Base-by-base conservation (phyloP, 1,140 invertebrate species). In the Anagrus nilaparvatae region DNA sequence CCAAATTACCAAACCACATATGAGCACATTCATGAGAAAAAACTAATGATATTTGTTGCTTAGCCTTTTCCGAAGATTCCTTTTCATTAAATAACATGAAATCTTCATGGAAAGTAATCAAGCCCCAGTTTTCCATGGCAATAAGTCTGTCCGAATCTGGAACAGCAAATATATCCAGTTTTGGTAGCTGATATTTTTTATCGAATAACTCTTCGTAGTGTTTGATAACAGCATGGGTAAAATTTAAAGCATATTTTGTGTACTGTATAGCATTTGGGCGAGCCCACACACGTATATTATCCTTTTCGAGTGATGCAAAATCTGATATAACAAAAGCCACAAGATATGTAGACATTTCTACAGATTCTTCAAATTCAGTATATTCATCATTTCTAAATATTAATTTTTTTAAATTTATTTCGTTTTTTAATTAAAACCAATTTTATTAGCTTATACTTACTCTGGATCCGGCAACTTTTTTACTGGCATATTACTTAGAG, bases 11-110 rank as follows among this genome's bases (percentile, higher is more conserved):
- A 54, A 85, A 85, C 82, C 82, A 86, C 52, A 83, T 79, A 69
- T 92, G 89, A 0, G 84, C 78, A 13, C 93, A 56, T 61, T 93
- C 89, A 56, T 93, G 89, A 0, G 82, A 75, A 16, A 92, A 71
- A 13, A 84, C 73, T 52, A 64, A 74, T 0, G 79, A 78, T 4
- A 88, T 77, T 4, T 65, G 59, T 31, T 81, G 75, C 50, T 81
- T 77, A 21, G 73, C 69, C 53, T 21, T 58, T 2, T 61, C 56
- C 0, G 73, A 68, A 0, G 75, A 73, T 12, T 77, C 72, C 2
- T 71, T 61, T 2, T 59, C 54, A 14, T 55, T 35, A 13, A 50
- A 56, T 1, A 61, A 42, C 41, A 63, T 34, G 10, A 52, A 50
- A 0, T 51, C 38, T 46, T 62, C 65, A 20, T 63, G 67, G 44